Conservation (phyloP, 1,140 invertebrate species). For the Chelonus insularis region DNA sequence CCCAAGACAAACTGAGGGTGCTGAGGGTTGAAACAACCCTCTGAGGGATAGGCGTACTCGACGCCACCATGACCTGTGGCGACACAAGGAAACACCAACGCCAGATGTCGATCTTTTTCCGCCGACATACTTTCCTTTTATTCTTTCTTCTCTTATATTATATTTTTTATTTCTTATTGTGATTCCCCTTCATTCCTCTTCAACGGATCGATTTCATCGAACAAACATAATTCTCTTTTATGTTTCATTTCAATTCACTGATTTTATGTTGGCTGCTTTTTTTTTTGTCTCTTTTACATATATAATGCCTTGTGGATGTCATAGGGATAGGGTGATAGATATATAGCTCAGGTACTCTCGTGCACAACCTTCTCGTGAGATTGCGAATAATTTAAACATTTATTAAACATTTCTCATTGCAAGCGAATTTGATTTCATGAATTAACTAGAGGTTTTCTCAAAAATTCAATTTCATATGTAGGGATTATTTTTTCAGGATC, state of each 20-base stretch:
- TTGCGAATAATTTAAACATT: constrained; percentile 18
- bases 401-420: constrained; percentile 17
- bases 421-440: constrained; percentile 9
- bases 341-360: no score
- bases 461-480: constrained; percentile 13
- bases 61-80: constrained; percentile 52
- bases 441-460: not conserved
- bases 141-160: not conserved
- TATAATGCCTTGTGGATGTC: no score
- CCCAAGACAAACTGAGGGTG: constrained; percentile 57
- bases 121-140: not conserved
- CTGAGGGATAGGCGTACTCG: constrained; percentile 45
- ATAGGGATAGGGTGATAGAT: no score
- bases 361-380: constrained; percentile 1
- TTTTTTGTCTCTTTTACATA: no score
- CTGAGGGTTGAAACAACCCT: constrained; percentile 33
- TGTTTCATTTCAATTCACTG: not conserved
- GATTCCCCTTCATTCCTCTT: constrained; percentile 20
- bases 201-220: constrained; percentile 35
- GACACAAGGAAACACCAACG: constrained; percentile 24
- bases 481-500: no score
- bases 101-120: constrained; percentile 12
- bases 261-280: no score
- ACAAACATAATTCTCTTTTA: constrained; percentile 43
- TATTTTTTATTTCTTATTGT: constrained; percentile 2